These are phyloP conservation scores for Eulemur coronatus DNA, from an alignment of 2,797 vertebrate species.

Conservation along the genomic window DNA sequence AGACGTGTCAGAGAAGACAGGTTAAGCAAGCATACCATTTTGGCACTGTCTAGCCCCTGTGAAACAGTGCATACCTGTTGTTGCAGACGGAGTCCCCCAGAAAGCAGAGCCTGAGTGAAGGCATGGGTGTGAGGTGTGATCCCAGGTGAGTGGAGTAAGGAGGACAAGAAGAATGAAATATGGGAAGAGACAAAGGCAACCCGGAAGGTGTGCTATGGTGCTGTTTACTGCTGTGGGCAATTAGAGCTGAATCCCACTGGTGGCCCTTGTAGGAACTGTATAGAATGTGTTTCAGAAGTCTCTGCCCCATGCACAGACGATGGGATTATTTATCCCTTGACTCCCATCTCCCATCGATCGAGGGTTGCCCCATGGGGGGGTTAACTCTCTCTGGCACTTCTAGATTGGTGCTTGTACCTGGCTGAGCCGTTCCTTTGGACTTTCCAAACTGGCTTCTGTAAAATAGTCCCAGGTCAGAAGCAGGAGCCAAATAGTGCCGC, in stretches of 20 bases:
- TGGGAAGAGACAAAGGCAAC: not conserved
- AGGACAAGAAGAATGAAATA: not conserved
- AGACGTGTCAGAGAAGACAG: not conserved
- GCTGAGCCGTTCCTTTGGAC: not conserved
- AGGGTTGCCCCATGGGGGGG: not conserved
- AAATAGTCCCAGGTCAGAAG: not conserved
- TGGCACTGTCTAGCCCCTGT: not conserved
- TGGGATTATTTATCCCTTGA: not conserved
- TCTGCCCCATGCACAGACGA: not conserved
- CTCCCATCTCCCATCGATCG: not conserved
- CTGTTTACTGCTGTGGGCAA: not conserved
- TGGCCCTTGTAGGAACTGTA: not conserved
- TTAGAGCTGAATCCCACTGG: not conserved
- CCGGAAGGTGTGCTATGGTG: rapidly evolving
- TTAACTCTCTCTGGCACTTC: not conserved
- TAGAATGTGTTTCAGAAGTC: not conserved
- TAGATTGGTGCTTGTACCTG: not conserved
- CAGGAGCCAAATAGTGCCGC: not conserved
- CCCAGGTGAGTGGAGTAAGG: not conserved
- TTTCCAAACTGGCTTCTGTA: not conserved
- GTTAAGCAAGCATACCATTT: not conserved
- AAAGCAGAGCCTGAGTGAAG: not conserved
- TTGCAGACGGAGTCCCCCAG: not conserved
- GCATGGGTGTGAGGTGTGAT: not conserved
- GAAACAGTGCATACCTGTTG: not conserved